Base-by-base conservation (phyloP, 2,113 vertebrate species). In the Ciconia boyciana region DNA sequence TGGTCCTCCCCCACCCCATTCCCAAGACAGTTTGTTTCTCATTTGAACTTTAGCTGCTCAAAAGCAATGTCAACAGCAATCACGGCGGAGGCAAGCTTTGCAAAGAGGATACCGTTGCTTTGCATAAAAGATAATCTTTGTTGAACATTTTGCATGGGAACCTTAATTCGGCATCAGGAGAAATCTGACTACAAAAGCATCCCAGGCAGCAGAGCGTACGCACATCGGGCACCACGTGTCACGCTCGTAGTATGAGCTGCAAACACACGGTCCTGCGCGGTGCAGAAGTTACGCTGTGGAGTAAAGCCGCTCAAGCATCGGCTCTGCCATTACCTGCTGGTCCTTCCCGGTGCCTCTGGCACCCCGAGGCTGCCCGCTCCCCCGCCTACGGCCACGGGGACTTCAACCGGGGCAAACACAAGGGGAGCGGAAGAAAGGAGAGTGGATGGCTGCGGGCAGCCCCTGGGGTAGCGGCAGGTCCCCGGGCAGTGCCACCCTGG, bases 351-450 rank as follows among this genome's bases (percentile, higher is more conserved):
- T 7, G 34, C 75, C 46, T 65, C 69, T 52, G 34, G 10, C 20
- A 25, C 8, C 34, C 25, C 39, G 19, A 6, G 19, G 36, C 52
- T 39, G 36, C 13, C 49, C 9, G 5, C 9, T 61, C 20, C 44
- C 54, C 4, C 1, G 2, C 43, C 0, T 0, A 4, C 3, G 22
- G 43, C 14, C n/a, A 29, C 0, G 2, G 41, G 14, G 11, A 11
- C 54, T 34, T 66, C 61, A 11, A 41, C 26, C 0, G 2, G 25
- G 19, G 28, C 21, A 62, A 64, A 13, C 20, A 7, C 5, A 2
- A 25, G 12, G 32, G 44, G 8, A 69, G 9, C 0, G 7, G 51
- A 70, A 41, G 34, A 28, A 82, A 48, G 55, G 62, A 82, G 41
- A 20, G 16, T 4, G 8, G 49, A 18, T 54, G 62, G 77, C 20